These are phyloP conservation scores for Caenorhabditis angaria DNA, from an alignment of 2,888 invertebrate genomes.

Conservation along the genomic window DNA sequence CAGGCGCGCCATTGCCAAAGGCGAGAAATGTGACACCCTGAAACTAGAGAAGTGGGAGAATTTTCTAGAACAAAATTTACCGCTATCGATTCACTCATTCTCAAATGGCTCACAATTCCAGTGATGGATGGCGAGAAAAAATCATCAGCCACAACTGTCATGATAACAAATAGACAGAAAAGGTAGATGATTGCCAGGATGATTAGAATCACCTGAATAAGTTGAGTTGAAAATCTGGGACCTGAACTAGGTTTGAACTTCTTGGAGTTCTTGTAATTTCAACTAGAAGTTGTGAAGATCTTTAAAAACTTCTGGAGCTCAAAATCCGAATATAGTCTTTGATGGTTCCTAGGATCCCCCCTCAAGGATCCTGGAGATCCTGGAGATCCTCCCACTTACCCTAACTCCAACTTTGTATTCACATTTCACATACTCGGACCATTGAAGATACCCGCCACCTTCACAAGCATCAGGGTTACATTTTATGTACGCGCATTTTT, in stretches of 20 bases:
- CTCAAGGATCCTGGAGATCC: too few species aligned
- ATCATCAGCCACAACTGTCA: slow-evolving; percentile 64
- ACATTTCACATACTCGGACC: slow-evolving; percentile 58
- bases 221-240: too few species aligned
- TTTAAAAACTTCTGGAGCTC: too few species aligned
- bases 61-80: too few species aligned
- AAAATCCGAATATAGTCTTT: too few species aligned
- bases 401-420: slow-evolving; percentile 22
- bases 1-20: slow-evolving; percentile 81
- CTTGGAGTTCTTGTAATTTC: too few species aligned
- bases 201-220: slow-evolving; percentile 44
- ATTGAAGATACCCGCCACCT: slow-evolving; percentile 65
- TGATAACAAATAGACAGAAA: slow-evolving; percentile 58
- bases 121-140: slow-evolving; percentile 73
- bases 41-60: too few species aligned
- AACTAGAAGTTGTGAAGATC: too few species aligned
- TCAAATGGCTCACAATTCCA: slow-evolving; percentile 74
- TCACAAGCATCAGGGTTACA: slow-evolving; percentile 58
- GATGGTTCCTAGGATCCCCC: too few species aligned
- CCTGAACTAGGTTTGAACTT: too few species aligned
- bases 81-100: slow-evolving; percentile 75
- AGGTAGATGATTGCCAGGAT: slow-evolving; percentile 47
- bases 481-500: slow-evolving; percentile 53
- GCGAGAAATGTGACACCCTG: slow-evolving; percentile 81
- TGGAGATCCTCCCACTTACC: too few species aligned